Conservation (phyloP, 2,888 invertebrate species). For the Linnaemya vulpina region DNA sequence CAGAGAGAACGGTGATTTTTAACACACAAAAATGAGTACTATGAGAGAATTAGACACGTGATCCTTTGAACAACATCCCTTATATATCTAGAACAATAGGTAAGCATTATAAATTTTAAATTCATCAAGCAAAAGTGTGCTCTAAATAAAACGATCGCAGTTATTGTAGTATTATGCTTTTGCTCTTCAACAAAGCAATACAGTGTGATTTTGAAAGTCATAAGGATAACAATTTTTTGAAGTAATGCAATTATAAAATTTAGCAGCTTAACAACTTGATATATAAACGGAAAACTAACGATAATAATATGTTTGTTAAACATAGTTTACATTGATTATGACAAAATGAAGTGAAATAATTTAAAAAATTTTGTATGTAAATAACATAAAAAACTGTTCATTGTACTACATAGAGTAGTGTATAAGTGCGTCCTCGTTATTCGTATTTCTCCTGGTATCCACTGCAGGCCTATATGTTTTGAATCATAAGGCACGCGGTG, state of each 20-base stretch:
- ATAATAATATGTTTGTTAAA: constrained; percentile 33
- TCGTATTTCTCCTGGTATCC: constrained; percentile 94
- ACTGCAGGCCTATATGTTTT: constrained; percentile 96
- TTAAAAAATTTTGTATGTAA: background rate
- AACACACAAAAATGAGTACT: constrained; percentile 34
- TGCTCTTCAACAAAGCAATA: constrained; percentile 72
- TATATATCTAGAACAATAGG: background rate
- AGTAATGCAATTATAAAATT: background rate
- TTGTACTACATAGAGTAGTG: too few relatives aligned
- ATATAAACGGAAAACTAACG: background rate
- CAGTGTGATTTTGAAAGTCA: constrained; percentile 78
- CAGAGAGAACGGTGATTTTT: constrained; percentile 56
- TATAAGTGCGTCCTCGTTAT: constrained; percentile 70
- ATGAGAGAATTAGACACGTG: constrained; percentile 20
- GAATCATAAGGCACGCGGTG: constrained; percentile 99
- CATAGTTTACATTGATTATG: background rate
- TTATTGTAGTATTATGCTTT: constrained; percentile 75
- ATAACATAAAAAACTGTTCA: too few relatives aligned
- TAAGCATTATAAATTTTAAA: constrained; percentile 42
- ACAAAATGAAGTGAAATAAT: background rate
- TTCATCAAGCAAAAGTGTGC: constrained; percentile 22
- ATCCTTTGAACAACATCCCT: constrained; percentile 62
- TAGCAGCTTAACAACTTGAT: background rate
- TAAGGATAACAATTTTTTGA: constrained; percentile 74
- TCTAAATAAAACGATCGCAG: constrained; percentile 57